Conservation (phyloP, 1,140 invertebrate species). For the Polypedilum pembai region DNA sequence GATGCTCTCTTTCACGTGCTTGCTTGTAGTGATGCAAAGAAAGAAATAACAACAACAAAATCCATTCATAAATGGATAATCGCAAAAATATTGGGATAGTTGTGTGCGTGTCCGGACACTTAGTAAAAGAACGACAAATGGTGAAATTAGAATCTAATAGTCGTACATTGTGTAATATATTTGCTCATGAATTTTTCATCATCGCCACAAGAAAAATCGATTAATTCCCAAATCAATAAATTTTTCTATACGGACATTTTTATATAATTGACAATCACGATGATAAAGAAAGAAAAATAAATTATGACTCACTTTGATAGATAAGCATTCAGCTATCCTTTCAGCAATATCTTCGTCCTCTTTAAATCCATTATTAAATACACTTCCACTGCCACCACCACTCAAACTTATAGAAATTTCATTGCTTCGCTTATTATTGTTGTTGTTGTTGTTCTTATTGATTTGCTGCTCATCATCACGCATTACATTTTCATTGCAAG, state of each 20-base stretch:
- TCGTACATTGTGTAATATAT: background rate
- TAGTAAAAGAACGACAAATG: background rate
- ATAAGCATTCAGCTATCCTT: constrained; percentile 43
- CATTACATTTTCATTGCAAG: background rate
- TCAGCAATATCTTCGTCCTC: constrained; percentile 41
- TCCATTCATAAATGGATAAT: constrained; percentile 1
- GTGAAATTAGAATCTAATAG: no score
- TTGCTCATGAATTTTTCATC: background rate
- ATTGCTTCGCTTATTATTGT: constrained; percentile 13
- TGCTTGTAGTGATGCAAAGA: background rate
- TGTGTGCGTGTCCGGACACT: constrained; percentile 7
- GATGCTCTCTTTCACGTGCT: background rate
- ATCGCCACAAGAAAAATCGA: background rate
- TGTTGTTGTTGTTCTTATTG: background rate
- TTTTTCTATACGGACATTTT: background rate
- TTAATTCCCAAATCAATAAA: constrained; percentile 14
- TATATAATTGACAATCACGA: constrained; percentile 3
- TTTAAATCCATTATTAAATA: constrained; percentile 23
- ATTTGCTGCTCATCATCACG: constrained; percentile 21
- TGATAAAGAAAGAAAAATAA: no score
- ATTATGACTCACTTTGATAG: constrained; percentile 41
- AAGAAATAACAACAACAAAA: background rate
- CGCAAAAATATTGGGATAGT: constrained; percentile 20
- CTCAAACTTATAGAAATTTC: constrained; percentile 23
- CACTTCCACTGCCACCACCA: constrained; percentile 13